Percentiles rank a stretch among this genome's conserved stretches.
Evolutionary conservation across 2,888 invertebrate genomes (phyloP).

Genomic region (Masnerella sp.): DNA sequence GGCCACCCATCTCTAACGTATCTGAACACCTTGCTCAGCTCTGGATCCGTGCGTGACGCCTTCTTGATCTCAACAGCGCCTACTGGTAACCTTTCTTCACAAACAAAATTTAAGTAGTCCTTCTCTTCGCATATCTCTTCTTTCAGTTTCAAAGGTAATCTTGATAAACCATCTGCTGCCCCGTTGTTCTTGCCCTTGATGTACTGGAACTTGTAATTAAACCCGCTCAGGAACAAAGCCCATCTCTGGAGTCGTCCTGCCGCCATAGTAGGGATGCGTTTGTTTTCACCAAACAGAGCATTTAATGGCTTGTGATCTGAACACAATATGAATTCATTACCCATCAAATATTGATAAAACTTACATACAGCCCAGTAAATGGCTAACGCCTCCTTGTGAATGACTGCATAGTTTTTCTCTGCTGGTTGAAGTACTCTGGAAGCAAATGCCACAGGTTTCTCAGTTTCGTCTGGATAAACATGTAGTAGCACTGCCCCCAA

Average conservation of each 20-base stretch:
- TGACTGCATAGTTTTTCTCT: constrained; percentile 67
- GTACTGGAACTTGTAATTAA: constrained; percentile 59
- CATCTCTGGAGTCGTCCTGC: constrained; percentile 68
- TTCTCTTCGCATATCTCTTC: not conserved
- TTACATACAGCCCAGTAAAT: not conserved
- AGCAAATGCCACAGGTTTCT: constrained; percentile 66
- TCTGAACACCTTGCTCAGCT: constrained; percentile 39
- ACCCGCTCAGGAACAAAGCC: constrained; percentile 60
- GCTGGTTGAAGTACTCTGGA: constrained; percentile 65
- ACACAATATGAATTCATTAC: constrained; percentile 58
- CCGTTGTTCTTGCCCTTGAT: constrained; percentile 46
- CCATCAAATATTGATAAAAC: constrained; percentile 71
- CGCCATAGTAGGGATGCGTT: constrained; percentile 68
- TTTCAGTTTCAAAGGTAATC: constrained; percentile 42
- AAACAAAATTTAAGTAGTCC: constrained; percentile 35
- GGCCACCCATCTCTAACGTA: constrained; percentile 43
- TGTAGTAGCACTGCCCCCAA: constrained; percentile 66
- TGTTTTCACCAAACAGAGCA: constrained; percentile 64
- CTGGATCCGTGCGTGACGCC: constrained; percentile 12
- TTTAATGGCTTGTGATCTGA: constrained; percentile 64
- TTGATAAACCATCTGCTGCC: constrained; percentile 56
- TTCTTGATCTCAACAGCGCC: constrained; percentile 6
- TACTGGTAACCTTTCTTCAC: constrained; percentile 17
- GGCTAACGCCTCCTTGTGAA: not conserved
- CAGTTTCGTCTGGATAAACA: constrained; percentile 62